phyloP scores from a whole-genome alignment of 2,888 invertebrate genomes.

The Caenorhabditis zanzibari region DNA sequence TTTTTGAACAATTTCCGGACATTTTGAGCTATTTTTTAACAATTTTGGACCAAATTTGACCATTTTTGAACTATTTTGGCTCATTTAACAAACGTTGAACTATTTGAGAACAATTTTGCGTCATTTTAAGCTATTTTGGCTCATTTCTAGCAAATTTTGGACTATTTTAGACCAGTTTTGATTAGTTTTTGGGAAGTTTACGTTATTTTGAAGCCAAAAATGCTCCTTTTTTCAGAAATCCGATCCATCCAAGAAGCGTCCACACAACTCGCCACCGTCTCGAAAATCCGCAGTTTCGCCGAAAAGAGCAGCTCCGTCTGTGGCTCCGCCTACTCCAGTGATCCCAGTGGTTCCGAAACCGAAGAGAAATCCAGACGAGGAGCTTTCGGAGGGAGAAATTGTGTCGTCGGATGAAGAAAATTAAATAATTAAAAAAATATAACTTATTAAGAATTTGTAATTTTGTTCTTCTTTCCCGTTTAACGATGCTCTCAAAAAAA shows the following conservation, averaged over 20 bases:
- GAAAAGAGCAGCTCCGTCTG: constrained; percentile 33
- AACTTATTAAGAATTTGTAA: constrained; percentile 6
- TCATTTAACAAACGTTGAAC: too few relatives aligned
- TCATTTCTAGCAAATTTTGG: too few relatives aligned
- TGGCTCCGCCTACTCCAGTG: constrained; percentile 26
- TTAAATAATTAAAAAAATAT: background rate
- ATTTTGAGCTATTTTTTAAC: too few relatives aligned
- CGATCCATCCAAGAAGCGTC: constrained; percentile 20
- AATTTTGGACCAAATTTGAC: too few relatives aligned
- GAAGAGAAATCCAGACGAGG: constrained; percentile 78
- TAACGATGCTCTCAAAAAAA: background rate
- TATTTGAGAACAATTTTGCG: too few relatives aligned
- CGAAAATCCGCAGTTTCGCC: constrained; percentile 31
- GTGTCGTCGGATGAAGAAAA: constrained; percentile 79
- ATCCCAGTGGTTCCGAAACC: constrained; percentile 70
- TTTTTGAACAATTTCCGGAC: too few relatives aligned
- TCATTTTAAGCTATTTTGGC: too few relatives aligned
- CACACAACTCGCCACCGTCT: constrained; percentile 29
- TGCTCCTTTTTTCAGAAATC: constrained; percentile 15
- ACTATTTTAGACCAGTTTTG: too few relatives aligned
- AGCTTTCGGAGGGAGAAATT: constrained; percentile 82
- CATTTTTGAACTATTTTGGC: too few relatives aligned
- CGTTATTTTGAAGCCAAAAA: too few relatives aligned
- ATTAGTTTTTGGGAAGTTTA: too few relatives aligned
- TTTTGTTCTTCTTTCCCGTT: background rate